Evolutionary conservation across 2,797 vertebrate genomes (phyloP).

Genomic region (Thaleichthys pacificus): DNA sequence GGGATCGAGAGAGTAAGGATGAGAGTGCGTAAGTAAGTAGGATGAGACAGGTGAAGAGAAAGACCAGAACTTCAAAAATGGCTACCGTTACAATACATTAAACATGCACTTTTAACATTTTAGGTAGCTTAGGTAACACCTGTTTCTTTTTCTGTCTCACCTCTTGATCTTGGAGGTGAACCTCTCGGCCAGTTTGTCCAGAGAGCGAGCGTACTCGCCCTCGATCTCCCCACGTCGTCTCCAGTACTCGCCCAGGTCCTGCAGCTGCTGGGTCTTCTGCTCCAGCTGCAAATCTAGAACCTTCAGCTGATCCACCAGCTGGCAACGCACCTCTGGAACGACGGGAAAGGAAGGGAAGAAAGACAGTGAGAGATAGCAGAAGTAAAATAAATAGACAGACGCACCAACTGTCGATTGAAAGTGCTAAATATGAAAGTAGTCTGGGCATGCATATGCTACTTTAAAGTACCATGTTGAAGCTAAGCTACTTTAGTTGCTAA

Average conservation of each 20-base stretch:
- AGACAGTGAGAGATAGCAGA: not conserved
- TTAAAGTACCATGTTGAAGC: too few species aligned
- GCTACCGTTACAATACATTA: not conserved
- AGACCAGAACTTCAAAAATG: not conserved
- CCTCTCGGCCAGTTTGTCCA: constrained; percentile 74
- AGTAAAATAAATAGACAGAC: not conserved
- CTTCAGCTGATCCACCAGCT: constrained; percentile 77
- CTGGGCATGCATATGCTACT: not conserved
- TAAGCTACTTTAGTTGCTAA: too few species aligned
- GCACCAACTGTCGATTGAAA: not conserved
- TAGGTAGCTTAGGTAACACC: not conserved
- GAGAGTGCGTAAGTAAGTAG: not conserved
- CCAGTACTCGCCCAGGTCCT: constrained; percentile 76
- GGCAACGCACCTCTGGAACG: constrained; percentile 71
- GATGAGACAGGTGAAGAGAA: not conserved
- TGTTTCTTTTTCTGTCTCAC: constrained; percentile 40
- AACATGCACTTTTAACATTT: not conserved
- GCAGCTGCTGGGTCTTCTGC: constrained; percentile 77
- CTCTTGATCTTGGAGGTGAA: constrained; percentile 72
- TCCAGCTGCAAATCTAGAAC: constrained; percentile 75
- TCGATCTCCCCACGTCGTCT: constrained; percentile 76
- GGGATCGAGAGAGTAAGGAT: not conserved
- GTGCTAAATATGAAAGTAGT: not conserved
- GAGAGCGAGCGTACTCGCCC: constrained; percentile 74
- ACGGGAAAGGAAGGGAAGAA: not conserved